Evolutionary conservation across 2,113 vertebrate genomes (phyloP), one percentile per base, ranked within the genome.

Genomic region (Acrocephalus arundinaceus): DNA sequence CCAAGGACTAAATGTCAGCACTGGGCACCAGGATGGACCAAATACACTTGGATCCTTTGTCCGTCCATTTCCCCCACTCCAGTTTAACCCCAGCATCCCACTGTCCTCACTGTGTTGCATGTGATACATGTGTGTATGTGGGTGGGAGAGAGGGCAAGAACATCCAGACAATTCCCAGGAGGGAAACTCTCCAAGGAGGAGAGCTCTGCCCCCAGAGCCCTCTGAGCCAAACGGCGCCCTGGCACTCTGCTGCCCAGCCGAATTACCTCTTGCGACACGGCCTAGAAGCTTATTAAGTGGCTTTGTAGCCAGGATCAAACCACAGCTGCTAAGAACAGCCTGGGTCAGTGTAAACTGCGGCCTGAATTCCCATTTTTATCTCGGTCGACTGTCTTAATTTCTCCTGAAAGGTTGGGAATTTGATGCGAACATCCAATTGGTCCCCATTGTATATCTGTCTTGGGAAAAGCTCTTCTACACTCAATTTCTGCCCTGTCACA

Each of bases 231-330:
- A 14, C 67, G 35, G 65, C 0, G 0, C 49, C 52, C 66, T 41
- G 82, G 81, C 71, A 78, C 0, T 4, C 62, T 59, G 43, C 61
- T 76, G 71, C 74, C 72, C 72, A 41, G 79, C 51, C 0, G 0
- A 80, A 76, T 84, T 33, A 94, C 54, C 82, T 80, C 85, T 75
- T 76, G 74, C 0, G 0, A 88, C 86, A 92, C 2, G 23, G 86
- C n/a, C 5, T 4, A 17, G 51, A 77, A 92, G 62, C 94, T 81
- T 20, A 76, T 70, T 94, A 84, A 84, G 71, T 30, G 74, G 90
- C 87, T 95, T 94, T 97, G 93, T 9, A 85, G 71, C 59, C 83
- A 90, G 88, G 90, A 95, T 92, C 94, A 93, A 91, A 62, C 68
- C 3, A 1, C 82, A 83, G 96, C 83, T 83, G 67, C 88, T 88